Percentiles rank a stretch among this genome's conserved stretches.
phyloP scores from a whole-genome alignment of 2,113 vertebrate species.

The Tringa solitaria region DNA sequence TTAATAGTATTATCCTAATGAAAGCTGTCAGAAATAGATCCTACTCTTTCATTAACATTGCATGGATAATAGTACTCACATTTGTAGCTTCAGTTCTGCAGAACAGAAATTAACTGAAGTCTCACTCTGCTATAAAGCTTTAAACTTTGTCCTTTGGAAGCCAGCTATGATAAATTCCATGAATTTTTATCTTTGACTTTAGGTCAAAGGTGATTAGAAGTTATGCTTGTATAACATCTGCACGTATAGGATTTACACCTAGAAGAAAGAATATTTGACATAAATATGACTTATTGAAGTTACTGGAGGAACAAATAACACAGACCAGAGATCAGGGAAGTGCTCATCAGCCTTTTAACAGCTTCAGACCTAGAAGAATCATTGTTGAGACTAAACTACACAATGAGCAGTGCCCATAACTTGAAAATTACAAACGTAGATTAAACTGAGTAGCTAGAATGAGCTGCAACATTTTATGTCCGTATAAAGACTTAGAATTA shows the following conservation, averaged over 20 bases:
- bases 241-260: background rate
- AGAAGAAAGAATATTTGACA: background rate
- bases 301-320: background rate
- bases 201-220: constrained; percentile 18
- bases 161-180: background rate
- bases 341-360: background rate
- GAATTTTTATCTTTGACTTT: background rate
- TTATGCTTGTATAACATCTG: background rate
- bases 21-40: background rate
- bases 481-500: background rate
- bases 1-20: background rate
- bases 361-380: background rate
- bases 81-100: background rate
- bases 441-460: background rate
- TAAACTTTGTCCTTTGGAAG: constrained; percentile 52
- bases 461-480: background rate
- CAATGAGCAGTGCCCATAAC: background rate
- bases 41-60: background rate
- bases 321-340: background rate
- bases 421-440: background rate
- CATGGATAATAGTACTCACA: background rate
- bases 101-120: background rate
- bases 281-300: background rate
- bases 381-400: background rate
- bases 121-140: background rate